Percentiles rank a stretch among this genome's conserved stretches.
Conservation (phyloP, 37 sponge, comb jelly and placozoan genomes). For the Axinella damicornis region DNA sequence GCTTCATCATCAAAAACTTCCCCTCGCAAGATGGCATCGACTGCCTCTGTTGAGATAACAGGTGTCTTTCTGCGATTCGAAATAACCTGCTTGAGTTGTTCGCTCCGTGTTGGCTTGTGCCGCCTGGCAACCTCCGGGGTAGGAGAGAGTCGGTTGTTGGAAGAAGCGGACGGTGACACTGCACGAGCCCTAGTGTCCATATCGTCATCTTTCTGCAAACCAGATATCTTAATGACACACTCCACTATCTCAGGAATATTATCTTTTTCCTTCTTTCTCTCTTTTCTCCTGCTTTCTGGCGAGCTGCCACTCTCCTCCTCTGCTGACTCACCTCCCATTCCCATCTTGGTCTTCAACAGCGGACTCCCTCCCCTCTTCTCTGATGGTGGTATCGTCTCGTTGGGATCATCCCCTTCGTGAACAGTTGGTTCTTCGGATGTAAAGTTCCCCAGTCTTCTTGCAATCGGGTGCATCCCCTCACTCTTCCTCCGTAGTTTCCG, state of each 20-base stretch:
- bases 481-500: constrained; percentile 26
- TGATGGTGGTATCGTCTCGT: neutral
- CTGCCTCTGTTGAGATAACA: constrained; percentile 31
- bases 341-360: constrained; percentile 3
- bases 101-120: neutral
- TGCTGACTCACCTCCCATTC: neutral
- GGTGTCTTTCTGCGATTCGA: constrained; percentile 38
- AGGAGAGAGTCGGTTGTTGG: neutral
- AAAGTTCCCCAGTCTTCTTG: neutral
- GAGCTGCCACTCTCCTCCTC: neutral
- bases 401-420: neutral
- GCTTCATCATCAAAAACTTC: constrained; percentile 28
- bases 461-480: constrained; percentile 38
- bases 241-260: too few relatives aligned
- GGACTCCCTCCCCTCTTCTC: neutral
- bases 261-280: neutral
- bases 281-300: neutral
- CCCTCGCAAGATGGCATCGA: constrained; percentile 23
- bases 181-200: too few relatives aligned
- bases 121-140: neutral
- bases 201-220: too few relatives aligned
- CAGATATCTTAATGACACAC: too few relatives aligned
- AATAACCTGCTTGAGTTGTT: constrained; percentile 4
- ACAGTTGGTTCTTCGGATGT: neutral
- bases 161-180: too few relatives aligned